Evolutionary conservation across 2,113 vertebrate species (phyloP), one percentile per base, ranked within the genome.

Genomic region (Salminus brasiliensis): DNA sequence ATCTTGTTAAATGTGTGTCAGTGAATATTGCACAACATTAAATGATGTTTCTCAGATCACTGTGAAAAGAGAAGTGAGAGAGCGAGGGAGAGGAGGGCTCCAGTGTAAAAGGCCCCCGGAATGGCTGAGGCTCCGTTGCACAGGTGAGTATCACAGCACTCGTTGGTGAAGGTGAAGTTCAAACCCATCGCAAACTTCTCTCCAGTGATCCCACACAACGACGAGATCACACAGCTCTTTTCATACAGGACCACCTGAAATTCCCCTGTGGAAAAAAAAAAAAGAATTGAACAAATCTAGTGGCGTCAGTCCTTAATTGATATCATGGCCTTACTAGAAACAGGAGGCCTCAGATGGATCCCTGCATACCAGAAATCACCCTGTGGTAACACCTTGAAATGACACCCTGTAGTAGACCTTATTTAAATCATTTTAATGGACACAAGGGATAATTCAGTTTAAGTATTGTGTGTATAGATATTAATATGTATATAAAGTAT

Each of bases 91-190:
- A 90, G 63, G n/a, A 86, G n/a, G 4, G 70, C 55, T 27, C 63
- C 71, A 0, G 81, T 78, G 83, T 84, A 86, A 57, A 23, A 29
- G 63, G 55, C 5, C 65, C 72, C 11, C 10, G 63, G n/a, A 11
- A 41, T 52, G 16, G 34, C 15, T 10, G 65, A 29, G 32, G 86
- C 87, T 2, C 39, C 39, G 39, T 93, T 93, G 80, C 93, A 93
- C 49, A 93, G 88, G 62, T 92, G 86, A 2, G 89, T 89, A 80
- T 86, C 41, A 62, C 93, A 94, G 86, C 91, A 92, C 41, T 88
- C 83, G 13, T 89, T 93, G 86, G 82, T 88, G 80, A 90, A 93
- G 84, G 91, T 93, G 85, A 94, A 93, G 86, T 93, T 92, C 72
- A 92, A 80, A 12, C 90, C 93, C 89, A 91, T 78, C 23, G 85